Evolutionary conservation across 2,888 invertebrate species (phyloP).

Genomic region (Masnerella sp.): DNA sequence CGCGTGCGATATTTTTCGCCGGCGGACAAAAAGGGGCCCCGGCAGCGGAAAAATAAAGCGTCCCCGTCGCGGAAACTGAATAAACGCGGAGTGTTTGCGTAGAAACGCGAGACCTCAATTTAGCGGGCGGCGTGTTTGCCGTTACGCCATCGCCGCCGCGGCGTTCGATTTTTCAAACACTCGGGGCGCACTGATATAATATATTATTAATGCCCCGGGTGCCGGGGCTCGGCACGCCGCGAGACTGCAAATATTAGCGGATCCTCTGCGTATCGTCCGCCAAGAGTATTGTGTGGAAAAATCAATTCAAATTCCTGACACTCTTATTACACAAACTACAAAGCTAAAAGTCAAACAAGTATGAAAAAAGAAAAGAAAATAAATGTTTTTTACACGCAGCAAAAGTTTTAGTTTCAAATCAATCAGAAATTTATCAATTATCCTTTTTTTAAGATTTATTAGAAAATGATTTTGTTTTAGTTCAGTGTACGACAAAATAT

Average conservation of each 20-base stretch:
- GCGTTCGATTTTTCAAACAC: slow-evolving; percentile 65
- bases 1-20: slow-evolving; percentile 60
- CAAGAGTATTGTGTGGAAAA: not conserved
- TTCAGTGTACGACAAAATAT: too few relatives aligned
- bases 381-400: too few relatives aligned
- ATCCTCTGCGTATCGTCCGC: slow-evolving; percentile 27
- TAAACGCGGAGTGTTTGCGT: slow-evolving; percentile 71
- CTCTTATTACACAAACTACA: slow-evolving; percentile 34
- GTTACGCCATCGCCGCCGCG: slow-evolving; percentile 49
- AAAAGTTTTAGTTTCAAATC: too few relatives aligned
- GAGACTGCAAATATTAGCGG: slow-evolving; percentile 67
- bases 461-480: too few relatives aligned
- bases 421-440: too few relatives aligned
- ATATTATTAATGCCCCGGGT: slow-evolving; percentile 74
- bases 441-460: too few relatives aligned
- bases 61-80: slow-evolving; percentile 49
- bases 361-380: too few relatives aligned
- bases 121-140: slow-evolving; percentile 67
- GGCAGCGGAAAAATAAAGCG: slow-evolving; percentile 45
- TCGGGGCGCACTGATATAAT: slow-evolving; percentile 68
- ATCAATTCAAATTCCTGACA: slow-evolving; percentile 38
- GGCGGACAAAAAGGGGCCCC: slow-evolving; percentile 47
- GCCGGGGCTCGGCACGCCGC: slow-evolving; percentile 69
- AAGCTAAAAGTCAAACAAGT: too few relatives aligned
- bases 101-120: slow-evolving; percentile 74